Conservation (phyloP, 2,113 vertebrate species). For the Isurus oxyrinchus region DNA sequence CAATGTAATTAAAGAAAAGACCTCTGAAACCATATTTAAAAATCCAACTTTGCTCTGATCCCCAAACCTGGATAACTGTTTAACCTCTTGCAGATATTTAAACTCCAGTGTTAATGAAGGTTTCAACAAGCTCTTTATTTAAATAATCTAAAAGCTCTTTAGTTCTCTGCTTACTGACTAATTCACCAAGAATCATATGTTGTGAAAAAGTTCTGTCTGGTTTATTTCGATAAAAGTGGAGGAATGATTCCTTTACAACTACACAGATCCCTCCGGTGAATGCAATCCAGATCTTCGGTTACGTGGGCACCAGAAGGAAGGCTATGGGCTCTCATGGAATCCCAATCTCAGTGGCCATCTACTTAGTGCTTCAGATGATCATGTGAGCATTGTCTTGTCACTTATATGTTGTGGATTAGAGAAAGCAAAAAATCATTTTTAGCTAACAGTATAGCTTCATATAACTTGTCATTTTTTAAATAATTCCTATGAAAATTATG, state of each 20-base stretch:
- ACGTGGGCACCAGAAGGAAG: constrained; percentile 94
- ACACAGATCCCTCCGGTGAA: constrained; percentile 87
- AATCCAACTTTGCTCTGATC: background rate
- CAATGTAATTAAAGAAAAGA: background rate
- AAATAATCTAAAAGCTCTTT: background rate
- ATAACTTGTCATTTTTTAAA: background rate
- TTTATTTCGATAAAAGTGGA: background rate
- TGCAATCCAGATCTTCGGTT: constrained; percentile 92
- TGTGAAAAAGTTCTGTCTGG: background rate
- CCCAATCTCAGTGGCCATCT: constrained; percentile 92
- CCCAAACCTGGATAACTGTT: background rate
- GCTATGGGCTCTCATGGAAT: constrained; percentile 96
- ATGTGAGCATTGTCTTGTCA: constrained; percentile 60
- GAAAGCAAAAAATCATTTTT: background rate
- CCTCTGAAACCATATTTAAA: background rate
- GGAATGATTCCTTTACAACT: background rate
- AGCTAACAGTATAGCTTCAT: background rate
- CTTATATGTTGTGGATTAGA: background rate
- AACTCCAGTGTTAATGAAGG: background rate
- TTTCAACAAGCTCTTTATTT: background rate
- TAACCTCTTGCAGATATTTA: background rate
- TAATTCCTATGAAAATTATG: background rate
- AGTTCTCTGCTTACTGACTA: background rate
- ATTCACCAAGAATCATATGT: background rate
- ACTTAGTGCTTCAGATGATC: constrained; percentile 94